Evolutionary conservation across 2,797 vertebrate species (phyloP).

Genomic region (Emys orbicularis): DNA sequence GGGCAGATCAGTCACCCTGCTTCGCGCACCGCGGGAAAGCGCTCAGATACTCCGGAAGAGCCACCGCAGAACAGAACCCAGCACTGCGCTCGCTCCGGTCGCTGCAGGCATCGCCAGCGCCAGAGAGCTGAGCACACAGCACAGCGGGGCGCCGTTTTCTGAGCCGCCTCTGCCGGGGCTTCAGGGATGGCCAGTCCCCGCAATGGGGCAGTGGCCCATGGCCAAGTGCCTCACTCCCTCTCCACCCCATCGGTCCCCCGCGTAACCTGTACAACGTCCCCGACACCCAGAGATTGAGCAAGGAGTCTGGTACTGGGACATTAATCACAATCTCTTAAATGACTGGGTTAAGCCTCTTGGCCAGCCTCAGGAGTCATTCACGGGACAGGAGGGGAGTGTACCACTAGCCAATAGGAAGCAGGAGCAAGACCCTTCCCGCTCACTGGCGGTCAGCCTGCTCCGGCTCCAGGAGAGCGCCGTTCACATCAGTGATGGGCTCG

Average conservation of each 20-base stretch:
- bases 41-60: too few species aligned
- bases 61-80: too few species aligned
- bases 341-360: not conserved
- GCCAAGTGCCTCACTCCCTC: not conserved
- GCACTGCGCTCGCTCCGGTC: accelerated
- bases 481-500: too few species aligned
- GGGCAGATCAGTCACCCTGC: too few species aligned
- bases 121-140: not conserved
- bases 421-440: not conserved
- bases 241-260: too few species aligned
- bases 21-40: accelerated
- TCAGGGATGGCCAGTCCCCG: too few species aligned
- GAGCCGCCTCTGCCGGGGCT: not conserved
- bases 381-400: accelerated
- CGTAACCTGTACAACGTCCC: not conserved
- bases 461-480: not conserved
- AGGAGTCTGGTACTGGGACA: not conserved
- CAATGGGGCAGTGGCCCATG: not conserved
- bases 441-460: not conserved
- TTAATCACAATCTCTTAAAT: not conserved
- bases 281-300: not conserved
- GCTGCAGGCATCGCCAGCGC: not conserved
- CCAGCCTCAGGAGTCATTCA: too few species aligned
- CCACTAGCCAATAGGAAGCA: not conserved
- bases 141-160: not conserved